Percentiles rank a stretch among this genome's conserved stretches.
Evolutionary conservation across 1,140 invertebrate species (phyloP).

Genomic region (Macrobrachium rosenbergii): DNA sequence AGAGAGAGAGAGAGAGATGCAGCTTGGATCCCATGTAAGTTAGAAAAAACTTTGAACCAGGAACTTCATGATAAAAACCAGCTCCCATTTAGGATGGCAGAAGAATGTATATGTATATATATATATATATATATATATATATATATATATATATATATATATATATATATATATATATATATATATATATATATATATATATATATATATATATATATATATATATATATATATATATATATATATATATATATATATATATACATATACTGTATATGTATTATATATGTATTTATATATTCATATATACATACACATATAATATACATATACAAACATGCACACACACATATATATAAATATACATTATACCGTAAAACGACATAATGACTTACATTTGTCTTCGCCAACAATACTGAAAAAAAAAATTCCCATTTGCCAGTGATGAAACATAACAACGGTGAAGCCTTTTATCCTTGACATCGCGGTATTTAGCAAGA

Average conservation of each 20-base stretch:
- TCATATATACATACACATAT: too few species aligned
- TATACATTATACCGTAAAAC: too few species aligned
- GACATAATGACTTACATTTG: too few species aligned
- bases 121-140: constrained; percentile 23
- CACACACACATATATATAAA: too few species aligned
- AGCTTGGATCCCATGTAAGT: background rate
- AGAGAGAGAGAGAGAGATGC: too few species aligned
- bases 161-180: constrained; percentile 27
- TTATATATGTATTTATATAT: too few species aligned
- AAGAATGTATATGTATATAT: constrained; percentile 4
- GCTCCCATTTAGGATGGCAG: background rate
- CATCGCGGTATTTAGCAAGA: too few species aligned
- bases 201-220: constrained; percentile 11
- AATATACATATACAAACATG: too few species aligned
- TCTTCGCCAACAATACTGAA: too few species aligned
- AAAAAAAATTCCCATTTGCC: too few species aligned
- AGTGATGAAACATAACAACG: too few species aligned
- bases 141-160: constrained; percentile 14
- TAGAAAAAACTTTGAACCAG: background rate
- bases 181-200: constrained; percentile 27
- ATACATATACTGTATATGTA: constrained; percentile 2
- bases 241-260: constrained; percentile 13
- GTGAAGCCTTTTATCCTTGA: too few species aligned
- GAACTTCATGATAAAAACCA: background rate
- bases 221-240: background rate